Evolutionary conservation across 2,113 vertebrate genomes (phyloP).

Genomic region (Phylloscopus whistleri): DNA sequence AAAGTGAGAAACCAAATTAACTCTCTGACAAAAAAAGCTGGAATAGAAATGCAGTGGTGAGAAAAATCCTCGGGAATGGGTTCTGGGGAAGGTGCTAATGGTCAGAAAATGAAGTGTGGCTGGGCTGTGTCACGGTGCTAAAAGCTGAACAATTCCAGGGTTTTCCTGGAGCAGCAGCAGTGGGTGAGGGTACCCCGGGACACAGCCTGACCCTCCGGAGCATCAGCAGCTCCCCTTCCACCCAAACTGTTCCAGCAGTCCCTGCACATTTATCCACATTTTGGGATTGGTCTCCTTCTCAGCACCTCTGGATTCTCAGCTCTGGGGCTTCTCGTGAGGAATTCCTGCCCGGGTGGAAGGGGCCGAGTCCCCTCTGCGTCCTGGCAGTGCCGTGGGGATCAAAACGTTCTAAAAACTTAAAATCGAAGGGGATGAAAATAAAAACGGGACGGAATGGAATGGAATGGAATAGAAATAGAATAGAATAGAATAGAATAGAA

Average conservation of each 20-base stretch:
- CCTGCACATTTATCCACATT: accelerated
- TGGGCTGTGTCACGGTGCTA: accelerated
- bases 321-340: accelerated
- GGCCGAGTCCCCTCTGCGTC: not conserved
- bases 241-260: accelerated
- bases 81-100: not conserved
- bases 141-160: accelerated
- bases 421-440: accelerated
- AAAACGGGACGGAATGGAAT: not conserved
- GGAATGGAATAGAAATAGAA: not conserved
- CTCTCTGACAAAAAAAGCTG: not conserved
- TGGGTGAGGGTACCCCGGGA: accelerated
- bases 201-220: accelerated
- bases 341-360: accelerated
- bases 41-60: not conserved
- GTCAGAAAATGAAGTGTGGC: not conserved
- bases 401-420: accelerated
- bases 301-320: not conserved
- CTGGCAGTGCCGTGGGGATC: accelerated
- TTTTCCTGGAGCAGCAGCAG: not conserved
- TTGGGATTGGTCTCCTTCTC: accelerated
- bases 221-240: not conserved
- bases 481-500: not conserved
- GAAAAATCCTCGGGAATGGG: not conserved
- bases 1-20: not conserved